Conservation (phyloP, 1,140 invertebrate species). For the Andrena cerasifolii region DNA sequence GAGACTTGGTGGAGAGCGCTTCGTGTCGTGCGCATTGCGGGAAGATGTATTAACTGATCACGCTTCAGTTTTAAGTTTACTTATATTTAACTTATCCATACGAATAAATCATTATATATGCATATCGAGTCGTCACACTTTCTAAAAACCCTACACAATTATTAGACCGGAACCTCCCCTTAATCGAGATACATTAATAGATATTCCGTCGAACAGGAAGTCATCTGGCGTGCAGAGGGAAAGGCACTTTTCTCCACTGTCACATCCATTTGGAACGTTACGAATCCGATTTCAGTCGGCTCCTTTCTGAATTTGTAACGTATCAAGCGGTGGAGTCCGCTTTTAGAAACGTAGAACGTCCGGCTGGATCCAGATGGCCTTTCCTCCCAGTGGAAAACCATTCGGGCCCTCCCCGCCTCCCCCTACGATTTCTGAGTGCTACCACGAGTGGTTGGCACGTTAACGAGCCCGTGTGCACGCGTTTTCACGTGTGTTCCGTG, state of each 20-base stretch:
- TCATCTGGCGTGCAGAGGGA: not conserved
- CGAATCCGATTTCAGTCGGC: no score
- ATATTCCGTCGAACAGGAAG: no score
- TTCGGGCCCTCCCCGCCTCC: not conserved
- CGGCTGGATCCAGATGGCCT: constrained; percentile 18
- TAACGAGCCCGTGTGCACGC: constrained; percentile 9
- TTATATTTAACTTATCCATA: no score
- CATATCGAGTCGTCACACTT: no score
- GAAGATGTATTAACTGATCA: no score
- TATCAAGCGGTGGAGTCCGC: not conserved
- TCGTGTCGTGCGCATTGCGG: no score
- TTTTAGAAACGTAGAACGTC: constrained; percentile 22
- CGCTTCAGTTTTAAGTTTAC: no score
- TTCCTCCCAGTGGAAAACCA: not conserved
- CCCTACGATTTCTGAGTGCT: constrained; percentile 9
- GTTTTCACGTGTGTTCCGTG: constrained; percentile 49
- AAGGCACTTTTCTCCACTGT: not conserved
- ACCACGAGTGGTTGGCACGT: constrained; percentile 16
- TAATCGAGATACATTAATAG: no score
- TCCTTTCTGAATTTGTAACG: constrained; percentile 14
- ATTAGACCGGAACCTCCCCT: no score
- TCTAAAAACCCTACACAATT: no score
- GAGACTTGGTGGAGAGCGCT: no score
- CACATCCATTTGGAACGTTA: not conserved
- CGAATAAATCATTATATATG: no score